Base-by-base conservation (phyloP, 1,140 invertebrate species). In the Drosophila yakuba region DNA sequence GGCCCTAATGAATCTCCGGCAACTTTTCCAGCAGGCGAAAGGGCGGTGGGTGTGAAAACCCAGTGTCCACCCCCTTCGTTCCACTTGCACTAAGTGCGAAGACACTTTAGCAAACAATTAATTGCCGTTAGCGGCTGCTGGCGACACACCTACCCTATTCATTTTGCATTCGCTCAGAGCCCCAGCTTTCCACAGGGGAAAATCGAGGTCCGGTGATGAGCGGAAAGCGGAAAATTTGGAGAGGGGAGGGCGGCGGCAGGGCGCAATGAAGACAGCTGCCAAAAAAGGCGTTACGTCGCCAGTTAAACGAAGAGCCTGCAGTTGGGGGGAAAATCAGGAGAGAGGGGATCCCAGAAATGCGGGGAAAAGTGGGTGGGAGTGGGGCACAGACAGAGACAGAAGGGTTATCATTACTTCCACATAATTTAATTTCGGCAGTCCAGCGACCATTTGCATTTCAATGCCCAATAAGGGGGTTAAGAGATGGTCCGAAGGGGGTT, bases 381-480 rank as follows among this genome's bases (percentile, higher is more conserved):
- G 28, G 32, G 32, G 32, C 32, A 32, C 32, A 32, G 32, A 25
- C 0, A 25, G 20, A 15, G 57, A 80, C 83, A 80, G 80, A 85
- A 79, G 78, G 89, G 89, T 91, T 91, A 91, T 91, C 89, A 91
- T 91, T 91, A 91, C 83, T 91, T 91, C 89, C 89, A 91, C 89
- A 89, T 91, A 91, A 91, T 91, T 91, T 91, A 91, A 91, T 91
- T 91, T 91, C 74, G 74, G 77, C 74, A 89, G 78, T 74, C 85
- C 75, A 80, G 77, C 73, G 78, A 90, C 78, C 79, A 90, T 90
- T 88, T 90, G 82, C 86, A 90, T 88, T 90, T 88, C 84, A 88
- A 88, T 88, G 83, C 84, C 76, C 76, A 90, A 85, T 86, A 81
- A 55, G 47, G 38, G 38, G 72, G 47, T 35, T 50, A 35, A 7